Base-by-base conservation (phyloP, 2,797 vertebrate species). In the Myotis daubentonii region DNA sequence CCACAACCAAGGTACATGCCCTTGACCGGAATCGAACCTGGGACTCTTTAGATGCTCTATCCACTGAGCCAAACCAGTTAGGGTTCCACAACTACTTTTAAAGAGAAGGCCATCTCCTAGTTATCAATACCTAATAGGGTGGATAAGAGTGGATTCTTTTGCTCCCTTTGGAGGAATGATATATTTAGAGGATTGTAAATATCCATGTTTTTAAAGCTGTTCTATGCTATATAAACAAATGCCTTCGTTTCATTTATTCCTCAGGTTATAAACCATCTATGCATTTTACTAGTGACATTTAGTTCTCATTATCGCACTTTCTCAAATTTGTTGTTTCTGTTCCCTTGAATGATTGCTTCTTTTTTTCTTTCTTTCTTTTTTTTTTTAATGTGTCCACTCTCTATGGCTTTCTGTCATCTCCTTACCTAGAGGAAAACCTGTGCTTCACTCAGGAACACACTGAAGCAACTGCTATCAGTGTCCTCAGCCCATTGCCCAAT, bases 101-200 rank as follows among this genome's bases (percentile, higher is more conserved):
- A 84, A 96, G 53, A 33, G 38, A 93, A 94, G 71, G 44, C 12
- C 47, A 60, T 19, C 94, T 36, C 75, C 57, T 96, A 80, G 89
- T 86, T 79, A 94, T 91, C 6, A 1, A 53, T 96, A 92, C 78
- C 95, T 92, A 94, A 94, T 87, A 65, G 10, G 82, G 75, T 78
- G 22, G 33, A 57, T 75, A n/a, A 89, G 5, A 30, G 62, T 49
- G 11, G 83, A n/a, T 85, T 93, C 23, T 81, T 83, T 74, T 17
- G 22, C 30, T 57, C 28, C 33, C 12, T 23, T 78, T 25, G 15
- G 33, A 41, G 92, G 94, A 53, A 87, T 84, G 44, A 8, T 30
- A 3, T 33, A 41, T 25, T 49, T 88, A 57, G 38, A 92, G 5
- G 47, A 15, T 28, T 79, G 2, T 72, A 94, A 94, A 38, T 15